phyloP scores from a whole-genome alignment of 2,797 vertebrate species.

The Pseudochirops cupreus region DNA sequence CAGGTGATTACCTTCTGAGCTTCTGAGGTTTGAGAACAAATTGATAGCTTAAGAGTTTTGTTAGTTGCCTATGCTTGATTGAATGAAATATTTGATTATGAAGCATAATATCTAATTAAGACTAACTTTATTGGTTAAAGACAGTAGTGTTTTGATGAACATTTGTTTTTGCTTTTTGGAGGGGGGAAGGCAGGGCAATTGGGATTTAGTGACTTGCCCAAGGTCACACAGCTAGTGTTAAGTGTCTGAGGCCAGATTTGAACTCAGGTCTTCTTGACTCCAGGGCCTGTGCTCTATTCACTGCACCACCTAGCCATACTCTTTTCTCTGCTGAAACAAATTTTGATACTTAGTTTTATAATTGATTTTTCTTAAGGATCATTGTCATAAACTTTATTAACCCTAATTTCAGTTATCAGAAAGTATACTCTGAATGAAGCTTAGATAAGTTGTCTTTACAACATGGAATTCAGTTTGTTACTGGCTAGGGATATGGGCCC shows the following conservation, averaged over 20 bases:
- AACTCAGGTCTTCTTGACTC: too few species aligned
- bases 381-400: constrained; percentile 51
- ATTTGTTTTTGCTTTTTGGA: neutral
- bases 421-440: neutral
- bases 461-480: neutral
- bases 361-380: constrained; percentile 38
- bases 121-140: neutral
- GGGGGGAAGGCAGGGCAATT: too few species aligned
- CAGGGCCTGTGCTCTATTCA: too few species aligned
- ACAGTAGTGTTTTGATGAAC: constrained; percentile 41
- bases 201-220: too few species aligned
- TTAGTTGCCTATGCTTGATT: neutral
- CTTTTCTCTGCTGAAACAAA: neutral
- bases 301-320: neutral
- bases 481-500: neutral
- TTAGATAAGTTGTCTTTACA: constrained; percentile 31
- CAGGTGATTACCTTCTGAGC: constrained; percentile 87
- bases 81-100: constrained; percentile 30
- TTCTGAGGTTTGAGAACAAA: neutral
- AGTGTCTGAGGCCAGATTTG: too few species aligned
- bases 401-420: constrained; percentile 44
- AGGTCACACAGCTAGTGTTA: too few species aligned
- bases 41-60: constrained; percentile 16
- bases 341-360: constrained; percentile 56
- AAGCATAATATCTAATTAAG: constrained; percentile 40